Percentiles rank a stretch among this genome's conserved stretches.
phyloP scores from a whole-genome alignment of 2,797 vertebrate genomes.

The Neosilurus mollespiculum region DNA sequence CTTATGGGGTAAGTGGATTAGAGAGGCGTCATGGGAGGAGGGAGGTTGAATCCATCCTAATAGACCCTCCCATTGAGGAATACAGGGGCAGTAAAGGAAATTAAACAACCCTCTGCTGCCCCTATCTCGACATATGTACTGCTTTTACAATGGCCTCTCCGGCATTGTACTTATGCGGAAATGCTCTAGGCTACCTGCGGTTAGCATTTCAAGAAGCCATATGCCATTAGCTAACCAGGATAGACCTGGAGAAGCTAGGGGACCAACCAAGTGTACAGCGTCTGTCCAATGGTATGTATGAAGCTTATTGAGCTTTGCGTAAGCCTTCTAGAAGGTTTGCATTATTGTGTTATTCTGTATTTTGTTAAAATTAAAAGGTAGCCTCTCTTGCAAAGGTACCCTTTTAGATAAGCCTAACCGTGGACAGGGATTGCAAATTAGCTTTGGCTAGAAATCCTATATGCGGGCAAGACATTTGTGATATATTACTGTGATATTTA shows the following conservation, averaged over 20 bases:
- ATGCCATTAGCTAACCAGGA: slow-evolving; percentile 32
- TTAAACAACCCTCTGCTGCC: slow-evolving; percentile 12
- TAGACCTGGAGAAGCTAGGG: slow-evolving; percentile 27
- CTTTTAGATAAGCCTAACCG: too few species aligned
- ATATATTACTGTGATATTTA: too few species aligned
- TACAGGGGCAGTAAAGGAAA: slow-evolving; percentile 36
- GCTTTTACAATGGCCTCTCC: neutral
- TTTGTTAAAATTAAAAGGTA: neutral
- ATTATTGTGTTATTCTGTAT: neutral
- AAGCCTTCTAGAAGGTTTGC: neutral
- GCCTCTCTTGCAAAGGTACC: neutral
- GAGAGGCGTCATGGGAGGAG: slow-evolving; percentile 47
- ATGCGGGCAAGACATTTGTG: too few species aligned
- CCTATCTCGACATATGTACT: neutral
- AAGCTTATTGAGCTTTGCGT: slow-evolving; percentile 2
- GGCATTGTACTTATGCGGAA: slow-evolving; percentile 33
- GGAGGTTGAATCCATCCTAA: slow-evolving; percentile 38
- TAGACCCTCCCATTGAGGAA: slow-evolving; percentile 42
- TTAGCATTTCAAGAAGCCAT: slow-evolving; percentile 41
- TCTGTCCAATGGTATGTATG: slow-evolving; percentile 51
- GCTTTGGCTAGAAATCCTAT: too few species aligned
- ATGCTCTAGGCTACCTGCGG: slow-evolving; percentile 33
- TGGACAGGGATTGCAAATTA: too few species aligned
- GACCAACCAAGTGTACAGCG: slow-evolving; percentile 16
- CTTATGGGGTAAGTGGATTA: slow-evolving; percentile 50